phyloP scores from a whole-genome alignment of 2,113 vertebrate species.

The Anolis sagrei region DNA sequence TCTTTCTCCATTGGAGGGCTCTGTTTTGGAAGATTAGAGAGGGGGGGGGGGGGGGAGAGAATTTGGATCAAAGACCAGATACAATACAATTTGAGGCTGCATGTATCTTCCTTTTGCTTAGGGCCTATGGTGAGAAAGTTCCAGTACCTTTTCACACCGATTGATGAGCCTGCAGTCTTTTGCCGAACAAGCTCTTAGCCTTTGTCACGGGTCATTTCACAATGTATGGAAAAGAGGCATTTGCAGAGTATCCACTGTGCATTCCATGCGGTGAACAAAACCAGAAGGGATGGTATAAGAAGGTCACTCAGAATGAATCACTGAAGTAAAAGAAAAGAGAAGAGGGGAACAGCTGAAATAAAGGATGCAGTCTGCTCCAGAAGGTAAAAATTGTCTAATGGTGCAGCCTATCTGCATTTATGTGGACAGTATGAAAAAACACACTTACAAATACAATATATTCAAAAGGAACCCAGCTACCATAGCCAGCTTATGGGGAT shows the following conservation, averaged over 20 bases:
- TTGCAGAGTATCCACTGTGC: background rate
- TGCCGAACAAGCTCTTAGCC: background rate
- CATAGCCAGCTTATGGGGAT: background rate
- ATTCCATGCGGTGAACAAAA: constrained; percentile 2
- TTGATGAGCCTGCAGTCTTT: background rate
- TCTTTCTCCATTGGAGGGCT: no score
- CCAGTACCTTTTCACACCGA: background rate
- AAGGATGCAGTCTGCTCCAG: background rate
- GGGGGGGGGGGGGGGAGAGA: background rate
- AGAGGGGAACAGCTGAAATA: background rate
- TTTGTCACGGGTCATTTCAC: background rate
- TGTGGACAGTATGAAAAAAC: background rate
- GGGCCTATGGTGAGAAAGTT: background rate
- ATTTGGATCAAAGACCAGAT: background rate
- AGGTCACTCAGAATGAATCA: background rate
- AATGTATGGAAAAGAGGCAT: background rate
- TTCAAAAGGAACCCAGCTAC: background rate
- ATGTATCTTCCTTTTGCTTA: no score
- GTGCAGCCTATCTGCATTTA: background rate
- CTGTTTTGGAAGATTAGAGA: no score
- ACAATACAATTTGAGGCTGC: background rate
- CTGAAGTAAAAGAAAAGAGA: background rate
- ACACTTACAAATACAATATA: background rate
- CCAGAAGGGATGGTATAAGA: background rate
- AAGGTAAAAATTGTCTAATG: background rate